A percentile compares a stretch with the other conserved stretches of the same genome.
Conservation (phyloP, 2,113 vertebrate species). For the Mionectes macconnelli region DNA sequence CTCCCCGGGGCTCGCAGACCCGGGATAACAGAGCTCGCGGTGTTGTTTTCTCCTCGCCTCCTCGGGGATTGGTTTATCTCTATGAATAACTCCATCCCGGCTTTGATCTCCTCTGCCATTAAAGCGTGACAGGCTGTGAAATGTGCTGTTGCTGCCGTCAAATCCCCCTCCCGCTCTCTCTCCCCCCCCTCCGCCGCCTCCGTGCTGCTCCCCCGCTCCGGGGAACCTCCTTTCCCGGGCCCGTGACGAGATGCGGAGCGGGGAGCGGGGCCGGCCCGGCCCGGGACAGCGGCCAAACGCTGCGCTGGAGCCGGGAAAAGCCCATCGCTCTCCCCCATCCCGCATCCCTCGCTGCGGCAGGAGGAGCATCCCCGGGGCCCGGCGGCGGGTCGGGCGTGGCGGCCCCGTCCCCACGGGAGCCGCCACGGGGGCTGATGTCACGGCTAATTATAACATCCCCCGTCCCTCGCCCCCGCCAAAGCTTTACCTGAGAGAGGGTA, state of each 20-base stretch:
- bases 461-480: background rate
- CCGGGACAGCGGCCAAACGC: background rate
- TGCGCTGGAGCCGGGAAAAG: background rate
- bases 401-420: background rate
- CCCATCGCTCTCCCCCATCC: background rate
- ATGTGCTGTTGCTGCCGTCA: conserved; percentile 54
- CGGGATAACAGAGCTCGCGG: conserved; percentile 30
- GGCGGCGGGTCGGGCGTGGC: background rate
- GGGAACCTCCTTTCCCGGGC: background rate
- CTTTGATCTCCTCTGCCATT: conserved; percentile 66
- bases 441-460: conserved; percentile 56
- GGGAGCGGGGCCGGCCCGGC: background rate
- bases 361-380: background rate
- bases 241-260: background rate
- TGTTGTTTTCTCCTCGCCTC: conserved; percentile 61
- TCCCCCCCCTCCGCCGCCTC: background rate
- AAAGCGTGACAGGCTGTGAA: conserved; percentile 66
- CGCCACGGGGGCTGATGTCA: conserved; percentile 43
- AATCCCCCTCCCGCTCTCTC: background rate
- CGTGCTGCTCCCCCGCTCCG: conserved; percentile 27
- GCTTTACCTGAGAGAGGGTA: conserved; percentile 60
- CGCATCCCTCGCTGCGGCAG: accelerated
- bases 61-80: conserved; percentile 63
- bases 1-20: background rate
- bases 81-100: conserved; percentile 63